Conservation (phyloP, 2,113 vertebrate genomes). For the Oenanthe melanoleuca region DNA sequence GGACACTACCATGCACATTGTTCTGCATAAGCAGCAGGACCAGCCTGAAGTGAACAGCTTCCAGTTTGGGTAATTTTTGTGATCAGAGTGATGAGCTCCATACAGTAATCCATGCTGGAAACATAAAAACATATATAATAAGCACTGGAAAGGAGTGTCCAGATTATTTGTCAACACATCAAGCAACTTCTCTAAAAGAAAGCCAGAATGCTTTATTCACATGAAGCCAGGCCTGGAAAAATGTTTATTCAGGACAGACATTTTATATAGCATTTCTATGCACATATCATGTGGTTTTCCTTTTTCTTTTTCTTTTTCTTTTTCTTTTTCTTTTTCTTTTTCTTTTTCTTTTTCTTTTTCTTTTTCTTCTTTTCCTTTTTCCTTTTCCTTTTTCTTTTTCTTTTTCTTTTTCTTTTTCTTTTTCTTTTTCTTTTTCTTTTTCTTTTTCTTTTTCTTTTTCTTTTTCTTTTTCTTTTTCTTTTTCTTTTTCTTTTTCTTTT, state of each 20-base stretch:
- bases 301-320: no score
- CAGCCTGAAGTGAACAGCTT: background rate
- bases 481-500: no score
- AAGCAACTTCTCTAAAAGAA: background rate
- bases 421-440: no score
- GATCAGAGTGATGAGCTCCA: background rate
- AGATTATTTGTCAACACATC: background rate
- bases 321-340: background rate
- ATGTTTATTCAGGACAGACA: background rate
- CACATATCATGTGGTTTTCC: rapidly evolving
- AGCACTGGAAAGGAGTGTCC: background rate
- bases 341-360: no score
- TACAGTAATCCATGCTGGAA: background rate
- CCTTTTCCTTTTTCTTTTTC: no score
- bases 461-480: no score
- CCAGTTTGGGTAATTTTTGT: background rate
- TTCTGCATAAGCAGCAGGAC: background rate
- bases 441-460: no score
- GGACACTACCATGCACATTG: background rate
- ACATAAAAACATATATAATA: background rate
- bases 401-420: no score
- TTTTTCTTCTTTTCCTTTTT: no score
- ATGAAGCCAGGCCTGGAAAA: background rate
- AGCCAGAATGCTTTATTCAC: background rate
- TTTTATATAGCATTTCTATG: background rate